Conservation (phyloP, 2,797 vertebrate genomes). For the Potorous gilbertii region DNA sequence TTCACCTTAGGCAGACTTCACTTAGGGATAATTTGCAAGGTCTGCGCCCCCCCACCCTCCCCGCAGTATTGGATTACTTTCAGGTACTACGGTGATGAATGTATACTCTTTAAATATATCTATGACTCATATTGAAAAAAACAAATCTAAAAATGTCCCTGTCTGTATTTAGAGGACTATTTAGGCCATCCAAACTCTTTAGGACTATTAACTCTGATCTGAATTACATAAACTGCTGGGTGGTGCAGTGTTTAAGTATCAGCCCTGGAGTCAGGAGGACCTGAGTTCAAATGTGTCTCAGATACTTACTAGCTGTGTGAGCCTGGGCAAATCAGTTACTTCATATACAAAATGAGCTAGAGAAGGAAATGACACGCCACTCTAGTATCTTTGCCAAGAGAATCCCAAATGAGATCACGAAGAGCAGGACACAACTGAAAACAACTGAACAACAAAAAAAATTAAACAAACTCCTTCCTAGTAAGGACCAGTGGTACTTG, state of each 20-base stretch:
- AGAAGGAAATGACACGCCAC: neutral
- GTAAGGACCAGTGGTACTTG: neutral
- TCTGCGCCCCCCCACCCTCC: fast-evolving
- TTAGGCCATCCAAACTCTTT: neutral
- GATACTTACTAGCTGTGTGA: neutral
- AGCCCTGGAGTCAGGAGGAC: neutral
- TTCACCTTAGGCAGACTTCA: neutral
- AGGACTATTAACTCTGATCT: neutral
- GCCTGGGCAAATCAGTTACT: neutral
- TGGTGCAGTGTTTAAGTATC: neutral
- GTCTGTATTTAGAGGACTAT: neutral
- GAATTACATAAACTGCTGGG: neutral
- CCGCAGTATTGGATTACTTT: neutral
- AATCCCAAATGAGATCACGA: neutral
- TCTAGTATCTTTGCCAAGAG: neutral
- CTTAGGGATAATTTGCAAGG: neutral
- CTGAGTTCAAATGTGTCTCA: neutral
- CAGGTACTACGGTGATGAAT: neutral
- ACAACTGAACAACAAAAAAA: neutral
- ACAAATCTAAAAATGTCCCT: neutral
- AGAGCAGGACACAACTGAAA: neutral
- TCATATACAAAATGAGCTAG: neutral
- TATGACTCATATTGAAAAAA: neutral
- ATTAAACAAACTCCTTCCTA: neutral
- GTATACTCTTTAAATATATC: neutral